Percentiles rank a stretch among this genome's conserved stretches.
Conservation (phyloP, 2,797 vertebrate genomes). For the Eulemur coronatus region DNA sequence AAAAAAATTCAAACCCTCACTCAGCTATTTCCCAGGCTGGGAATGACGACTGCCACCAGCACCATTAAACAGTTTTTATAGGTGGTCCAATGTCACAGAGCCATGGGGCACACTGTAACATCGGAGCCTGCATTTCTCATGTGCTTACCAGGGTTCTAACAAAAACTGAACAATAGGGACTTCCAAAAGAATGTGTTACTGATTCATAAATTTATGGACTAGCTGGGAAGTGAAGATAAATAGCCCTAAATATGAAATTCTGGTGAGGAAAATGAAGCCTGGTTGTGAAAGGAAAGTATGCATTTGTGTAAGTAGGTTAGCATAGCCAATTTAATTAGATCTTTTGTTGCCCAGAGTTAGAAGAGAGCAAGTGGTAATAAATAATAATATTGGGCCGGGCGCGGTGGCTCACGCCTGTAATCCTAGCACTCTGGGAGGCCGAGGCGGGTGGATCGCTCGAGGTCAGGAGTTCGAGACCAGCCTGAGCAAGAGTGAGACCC, state of each 20-base stretch:
- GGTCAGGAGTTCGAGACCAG: too few relatives aligned
- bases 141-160: neutral
- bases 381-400: neutral
- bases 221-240: neutral
- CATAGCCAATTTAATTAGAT: neutral
- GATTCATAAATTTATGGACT: neutral
- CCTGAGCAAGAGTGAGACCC: too few relatives aligned
- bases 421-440: too few relatives aligned
- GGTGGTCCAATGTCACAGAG: accelerated
- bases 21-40: neutral
- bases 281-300: neutral
- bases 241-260: neutral
- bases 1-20: neutral
- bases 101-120: neutral
- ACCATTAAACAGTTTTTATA: neutral
- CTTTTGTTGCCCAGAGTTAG: neutral
- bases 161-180: neutral
- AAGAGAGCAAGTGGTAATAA: neutral
- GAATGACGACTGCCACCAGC: neutral
- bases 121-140: neutral
- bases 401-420: too few relatives aligned
- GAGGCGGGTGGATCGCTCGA: too few relatives aligned
- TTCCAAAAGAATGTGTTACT: constrained; percentile 19
- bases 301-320: neutral
- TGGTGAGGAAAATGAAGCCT: neutral